These are phyloP conservation scores for Columba livia DNA, from an alignment of 2,113 vertebrate genomes.

Conservation along the genomic window DNA sequence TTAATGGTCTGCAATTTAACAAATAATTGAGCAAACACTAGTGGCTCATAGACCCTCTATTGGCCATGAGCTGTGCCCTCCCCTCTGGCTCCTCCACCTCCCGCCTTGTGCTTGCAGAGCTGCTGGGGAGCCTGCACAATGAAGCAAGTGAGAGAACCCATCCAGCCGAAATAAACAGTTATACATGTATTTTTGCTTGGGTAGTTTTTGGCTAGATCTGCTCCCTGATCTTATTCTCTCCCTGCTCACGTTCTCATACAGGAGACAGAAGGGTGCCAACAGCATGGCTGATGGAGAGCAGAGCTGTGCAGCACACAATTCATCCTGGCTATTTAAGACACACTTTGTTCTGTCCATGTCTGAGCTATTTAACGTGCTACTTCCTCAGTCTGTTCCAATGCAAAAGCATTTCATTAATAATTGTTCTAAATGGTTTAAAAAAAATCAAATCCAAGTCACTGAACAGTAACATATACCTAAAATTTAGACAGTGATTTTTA, in stretches of 20 bases:
- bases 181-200: background rate
- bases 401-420: background rate
- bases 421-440: background rate
- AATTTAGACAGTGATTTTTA: background rate
- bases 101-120: background rate
- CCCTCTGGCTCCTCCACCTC: background rate
- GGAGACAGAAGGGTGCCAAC: background rate
- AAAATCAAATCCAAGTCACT: background rate
- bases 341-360: background rate
- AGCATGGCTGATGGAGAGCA: background rate
- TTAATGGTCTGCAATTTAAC: background rate
- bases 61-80: background rate
- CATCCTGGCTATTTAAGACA: background rate
- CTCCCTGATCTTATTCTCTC: background rate
- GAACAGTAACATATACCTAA: background rate
- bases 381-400: background rate
- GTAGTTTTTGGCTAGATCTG: background rate
- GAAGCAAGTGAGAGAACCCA: background rate
- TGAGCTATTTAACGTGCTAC: background rate
- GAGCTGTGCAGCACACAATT: background rate
- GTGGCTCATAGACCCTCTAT: background rate
- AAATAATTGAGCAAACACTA: background rate
- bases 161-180: background rate
- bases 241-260: accelerated
- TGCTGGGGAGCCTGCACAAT: background rate